phyloP scores from a whole-genome alignment of 2,113 vertebrate species.

The Tricholaema leucomelas region DNA sequence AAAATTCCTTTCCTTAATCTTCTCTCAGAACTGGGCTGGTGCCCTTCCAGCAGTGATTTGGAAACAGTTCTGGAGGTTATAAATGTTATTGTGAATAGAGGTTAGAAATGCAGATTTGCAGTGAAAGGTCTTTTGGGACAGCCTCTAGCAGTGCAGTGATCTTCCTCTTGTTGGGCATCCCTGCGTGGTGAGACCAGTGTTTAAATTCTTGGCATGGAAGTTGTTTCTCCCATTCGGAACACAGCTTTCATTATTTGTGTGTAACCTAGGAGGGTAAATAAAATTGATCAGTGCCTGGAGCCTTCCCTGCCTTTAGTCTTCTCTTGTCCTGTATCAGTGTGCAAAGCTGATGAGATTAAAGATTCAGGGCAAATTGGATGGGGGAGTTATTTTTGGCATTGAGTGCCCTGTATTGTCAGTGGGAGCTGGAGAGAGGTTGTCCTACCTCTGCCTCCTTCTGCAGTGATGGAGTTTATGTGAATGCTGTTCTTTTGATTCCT shows the following conservation, averaged over 20 bases:
- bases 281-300: background rate
- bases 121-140: background rate
- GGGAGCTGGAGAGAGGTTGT: constrained; percentile 18
- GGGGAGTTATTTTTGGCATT: constrained; percentile 45
- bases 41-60: background rate
- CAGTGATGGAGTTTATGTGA: background rate
- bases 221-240: background rate
- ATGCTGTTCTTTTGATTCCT: background rate
- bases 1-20: background rate
- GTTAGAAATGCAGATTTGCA: background rate
- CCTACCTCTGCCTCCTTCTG: constrained; percentile 9
- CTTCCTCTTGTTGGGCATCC: background rate
- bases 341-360: constrained; percentile 57
- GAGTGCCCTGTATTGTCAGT: background rate
- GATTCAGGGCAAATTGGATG: constrained; percentile 44
- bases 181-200: background rate
- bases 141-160: background rate
- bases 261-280: background rate
- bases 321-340: constrained; percentile 22
- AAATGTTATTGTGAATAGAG: background rate
- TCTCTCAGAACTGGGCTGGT: background rate
- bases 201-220: background rate
- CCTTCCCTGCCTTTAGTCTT: background rate
- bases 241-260: background rate
- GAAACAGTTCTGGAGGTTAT: background rate